Conservation (phyloP, 2,888 invertebrate species). For the Pachliopta kotzebuea region DNA sequence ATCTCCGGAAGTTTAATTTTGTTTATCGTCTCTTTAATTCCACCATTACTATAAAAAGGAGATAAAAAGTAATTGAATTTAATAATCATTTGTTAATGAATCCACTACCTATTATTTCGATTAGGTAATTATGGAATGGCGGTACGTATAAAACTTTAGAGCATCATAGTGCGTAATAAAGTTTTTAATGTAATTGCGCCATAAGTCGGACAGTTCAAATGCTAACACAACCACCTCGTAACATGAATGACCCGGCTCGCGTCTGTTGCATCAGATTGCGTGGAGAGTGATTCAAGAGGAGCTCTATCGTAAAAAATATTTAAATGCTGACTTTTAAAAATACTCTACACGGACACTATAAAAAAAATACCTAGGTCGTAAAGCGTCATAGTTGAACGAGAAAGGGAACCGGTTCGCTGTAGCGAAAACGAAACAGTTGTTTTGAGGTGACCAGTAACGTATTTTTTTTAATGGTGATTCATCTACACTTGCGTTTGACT, state of each 20-base stretch:
- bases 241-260: slow-evolving; percentile 24
- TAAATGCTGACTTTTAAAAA: slow-evolving; percentile 29
- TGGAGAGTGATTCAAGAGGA: slow-evolving; percentile 26
- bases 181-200: slow-evolving; percentile 14
- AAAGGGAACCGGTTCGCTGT: slow-evolving; percentile 13
- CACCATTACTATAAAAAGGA: neutral
- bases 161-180: neutral
- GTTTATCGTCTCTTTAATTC: neutral
- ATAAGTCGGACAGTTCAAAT: slow-evolving; percentile 7
- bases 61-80: neutral
- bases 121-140: neutral
- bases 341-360: slow-evolving; percentile 24
- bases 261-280: slow-evolving; percentile 26
- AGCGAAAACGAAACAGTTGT: slow-evolving; percentile 27
- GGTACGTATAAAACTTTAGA: neutral
- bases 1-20: too few species aligned
- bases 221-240: slow-evolving; percentile 15
- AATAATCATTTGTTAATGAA: neutral
- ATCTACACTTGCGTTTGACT: slow-evolving; percentile 22
- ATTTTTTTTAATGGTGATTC: slow-evolving; percentile 25
- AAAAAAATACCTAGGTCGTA: slow-evolving; percentile 30
- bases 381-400: slow-evolving; percentile 30
- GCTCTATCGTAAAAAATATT: slow-evolving; percentile 25
- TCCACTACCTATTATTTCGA: neutral
- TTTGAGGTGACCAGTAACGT: slow-evolving; percentile 10